These are phyloP conservation scores for Drosophila melanogaster DNA, from an alignment of 1,140 invertebrate species.

Conservation along the genomic window DNA sequence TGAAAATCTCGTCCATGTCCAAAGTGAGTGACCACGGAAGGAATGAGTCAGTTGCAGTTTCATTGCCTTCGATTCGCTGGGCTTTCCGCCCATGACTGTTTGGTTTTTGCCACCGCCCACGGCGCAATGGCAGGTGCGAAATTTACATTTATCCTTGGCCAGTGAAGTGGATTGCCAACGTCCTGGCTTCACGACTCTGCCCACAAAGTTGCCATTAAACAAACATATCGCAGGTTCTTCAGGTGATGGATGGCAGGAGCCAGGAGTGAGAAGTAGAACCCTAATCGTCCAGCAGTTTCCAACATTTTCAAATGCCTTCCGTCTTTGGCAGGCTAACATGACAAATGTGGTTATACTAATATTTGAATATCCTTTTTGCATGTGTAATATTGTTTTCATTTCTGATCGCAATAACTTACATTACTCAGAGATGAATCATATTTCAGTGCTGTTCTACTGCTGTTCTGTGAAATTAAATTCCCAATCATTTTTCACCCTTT, in stretches of 20 bases:
- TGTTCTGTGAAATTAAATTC: not conserved
- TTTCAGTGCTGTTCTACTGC: not conserved
- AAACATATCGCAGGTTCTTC: slow-evolving; percentile 40
- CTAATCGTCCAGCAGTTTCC: slow-evolving; percentile 2
- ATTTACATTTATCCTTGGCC: slow-evolving; percentile 66
- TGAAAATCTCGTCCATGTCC: slow-evolving; percentile 32
- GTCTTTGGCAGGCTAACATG: slow-evolving; percentile 12
- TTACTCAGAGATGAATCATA: not conserved
- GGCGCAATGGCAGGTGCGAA: slow-evolving; percentile 42
- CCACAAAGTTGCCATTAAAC: slow-evolving; percentile 49
- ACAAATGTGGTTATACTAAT: not conserved
- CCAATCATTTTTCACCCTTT: not conserved
- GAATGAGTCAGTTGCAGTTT: slow-evolving; percentile 34
- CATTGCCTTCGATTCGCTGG: slow-evolving; percentile 22
- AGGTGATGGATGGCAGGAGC: slow-evolving; percentile 45
- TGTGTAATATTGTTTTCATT: not conserved
- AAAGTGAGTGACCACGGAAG: slow-evolving; percentile 52
- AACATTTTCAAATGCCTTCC: slow-evolving; percentile 18
- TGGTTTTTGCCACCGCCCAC: slow-evolving; percentile 46
- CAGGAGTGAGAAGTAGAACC: slow-evolving; percentile 7
- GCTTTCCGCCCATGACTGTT: slow-evolving; percentile 27
- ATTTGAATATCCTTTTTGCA: not conserved
- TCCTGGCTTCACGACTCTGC: slow-evolving; percentile 28
- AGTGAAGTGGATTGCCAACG: slow-evolving; percentile 31
- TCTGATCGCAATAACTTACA: not conserved